Evolutionary conservation across 2,113 vertebrate genomes (phyloP), one percentile per base, ranked within the genome.

Genomic region (Hypomesus transpacificus): DNA sequence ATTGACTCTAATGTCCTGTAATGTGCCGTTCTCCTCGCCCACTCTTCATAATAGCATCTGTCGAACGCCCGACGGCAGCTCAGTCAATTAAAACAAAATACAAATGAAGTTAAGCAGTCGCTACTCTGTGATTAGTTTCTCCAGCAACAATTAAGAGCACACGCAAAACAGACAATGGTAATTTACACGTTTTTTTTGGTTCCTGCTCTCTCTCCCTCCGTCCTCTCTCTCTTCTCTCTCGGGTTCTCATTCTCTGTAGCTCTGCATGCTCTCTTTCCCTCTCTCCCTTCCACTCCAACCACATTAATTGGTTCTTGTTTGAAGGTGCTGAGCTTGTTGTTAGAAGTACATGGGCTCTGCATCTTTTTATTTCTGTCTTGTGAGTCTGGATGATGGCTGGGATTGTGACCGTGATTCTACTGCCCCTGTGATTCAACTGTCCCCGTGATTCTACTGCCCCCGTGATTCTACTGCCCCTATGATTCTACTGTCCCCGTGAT

Each of bases 51-150:
- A 86, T 84, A 78, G 73, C 73, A 68, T 71, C 77, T 34, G 28
- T 39, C 58, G 74, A 67, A 21, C 75, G 82, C 71, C 86, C 74
- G 73, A 77, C 75, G 83, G 71, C 79, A 74, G 63, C 81, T 83
- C 73, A 82, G 78, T 87, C 80, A 86, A 90, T 89, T 88, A 87
- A 86, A 82, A 82, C 74, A 81, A 73, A 83, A 88, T 83, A 83
- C 77, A 88, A 86, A 87, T 72, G 81, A 67, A 83, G 75, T 84
- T 79, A 82, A 84, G 81, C 80, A 84, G 80, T 77, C 70, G 60
- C 71, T 68, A 67, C 65, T 77, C 26, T 58, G 72, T 77, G 67
- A 87, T 87, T 87, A 81, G 72, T 67, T 81, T 85, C 54, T 71
- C 51, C 76, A 65, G 66, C 69, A 76, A 82, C 79, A 82, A 82